Evolutionary conservation across 2,888 invertebrate genomes (phyloP).

Genomic region (Plebejus melissa): DNA sequence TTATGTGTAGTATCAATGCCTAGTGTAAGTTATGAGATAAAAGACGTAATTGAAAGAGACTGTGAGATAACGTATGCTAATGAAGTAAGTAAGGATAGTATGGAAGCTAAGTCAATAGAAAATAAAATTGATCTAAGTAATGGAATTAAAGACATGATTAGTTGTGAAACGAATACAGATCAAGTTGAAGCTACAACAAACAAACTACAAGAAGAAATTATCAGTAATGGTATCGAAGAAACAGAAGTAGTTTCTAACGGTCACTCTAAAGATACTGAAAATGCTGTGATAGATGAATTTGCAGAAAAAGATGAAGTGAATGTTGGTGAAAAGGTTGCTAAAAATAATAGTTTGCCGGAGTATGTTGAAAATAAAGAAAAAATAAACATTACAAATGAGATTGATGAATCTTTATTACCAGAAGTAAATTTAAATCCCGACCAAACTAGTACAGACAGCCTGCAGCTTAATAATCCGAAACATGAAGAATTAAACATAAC

Average conservation of each 20-base stretch:
- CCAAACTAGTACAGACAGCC: not conserved
- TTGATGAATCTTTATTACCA: not conserved
- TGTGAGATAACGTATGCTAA: constrained; percentile 69
- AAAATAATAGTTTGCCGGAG: not conserved
- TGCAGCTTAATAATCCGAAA: not conserved
- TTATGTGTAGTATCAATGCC: constrained; percentile 64
- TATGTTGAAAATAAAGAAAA: not conserved
- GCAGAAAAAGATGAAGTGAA: not conserved
- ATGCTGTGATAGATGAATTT: not conserved
- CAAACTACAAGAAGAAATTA: constrained; percentile 31
- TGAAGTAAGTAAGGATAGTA: constrained; percentile 61
- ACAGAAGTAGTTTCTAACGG: not conserved
- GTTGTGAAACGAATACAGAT: constrained; percentile 31
- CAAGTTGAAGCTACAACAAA: constrained; percentile 29
- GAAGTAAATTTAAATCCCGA: not conserved
- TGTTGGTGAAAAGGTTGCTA: not conserved
- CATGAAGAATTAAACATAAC: not conserved
- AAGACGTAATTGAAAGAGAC: constrained; percentile 64
- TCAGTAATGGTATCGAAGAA: not conserved
- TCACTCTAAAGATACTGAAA: not conserved
- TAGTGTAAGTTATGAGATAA: constrained; percentile 64
- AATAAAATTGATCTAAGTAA: constrained; percentile 37
- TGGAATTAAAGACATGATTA: constrained; percentile 38
- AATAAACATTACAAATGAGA: not conserved
- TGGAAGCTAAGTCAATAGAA: constrained; percentile 70